Conservation (phyloP, 2,888 invertebrate species). For the Norana najaformis region DNA sequence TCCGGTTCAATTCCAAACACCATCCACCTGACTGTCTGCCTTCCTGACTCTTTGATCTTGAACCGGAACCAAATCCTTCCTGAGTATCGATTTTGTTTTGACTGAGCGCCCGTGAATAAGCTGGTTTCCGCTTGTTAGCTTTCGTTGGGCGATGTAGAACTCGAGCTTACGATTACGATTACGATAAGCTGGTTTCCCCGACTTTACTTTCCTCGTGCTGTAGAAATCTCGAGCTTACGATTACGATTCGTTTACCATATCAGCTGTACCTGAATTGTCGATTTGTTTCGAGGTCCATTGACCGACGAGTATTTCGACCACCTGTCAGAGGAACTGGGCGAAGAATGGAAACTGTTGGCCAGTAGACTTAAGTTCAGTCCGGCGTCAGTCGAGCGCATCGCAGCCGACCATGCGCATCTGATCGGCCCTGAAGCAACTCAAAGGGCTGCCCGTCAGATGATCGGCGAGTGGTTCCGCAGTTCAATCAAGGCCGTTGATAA, state of each 20-base stretch:
- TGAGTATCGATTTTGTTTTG: too few relatives aligned
- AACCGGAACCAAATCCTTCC: too few relatives aligned
- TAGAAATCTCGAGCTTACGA: too few relatives aligned
- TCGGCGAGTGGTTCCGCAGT: constrained; percentile 26
- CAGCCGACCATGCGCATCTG: constrained; percentile 14
- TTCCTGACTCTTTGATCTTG: too few relatives aligned
- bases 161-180: too few relatives aligned
- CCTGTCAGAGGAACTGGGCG: constrained; percentile 18
- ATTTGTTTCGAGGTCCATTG: constrained; percentile 24
- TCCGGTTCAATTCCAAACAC: too few relatives aligned
- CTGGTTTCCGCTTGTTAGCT: too few relatives aligned
- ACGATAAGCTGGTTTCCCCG: too few relatives aligned
- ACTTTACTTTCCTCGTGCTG: too few relatives aligned
- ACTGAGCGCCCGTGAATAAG: too few relatives aligned
- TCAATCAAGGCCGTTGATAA: constrained; percentile 21
- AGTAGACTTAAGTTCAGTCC: background rate
- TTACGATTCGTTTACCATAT: background rate
- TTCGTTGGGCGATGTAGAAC: too few relatives aligned
- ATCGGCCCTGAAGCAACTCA: background rate
- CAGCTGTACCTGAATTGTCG: background rate
- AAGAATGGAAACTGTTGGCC: constrained; percentile 29
- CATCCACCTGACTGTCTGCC: too few relatives aligned
- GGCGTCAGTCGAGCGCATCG: constrained; percentile 28
- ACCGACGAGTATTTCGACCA: constrained; percentile 28
- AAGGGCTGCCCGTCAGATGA: background rate